Conservation (phyloP, 1,140 invertebrate species). For the Gyrodactylus bullatarudis region DNA sequence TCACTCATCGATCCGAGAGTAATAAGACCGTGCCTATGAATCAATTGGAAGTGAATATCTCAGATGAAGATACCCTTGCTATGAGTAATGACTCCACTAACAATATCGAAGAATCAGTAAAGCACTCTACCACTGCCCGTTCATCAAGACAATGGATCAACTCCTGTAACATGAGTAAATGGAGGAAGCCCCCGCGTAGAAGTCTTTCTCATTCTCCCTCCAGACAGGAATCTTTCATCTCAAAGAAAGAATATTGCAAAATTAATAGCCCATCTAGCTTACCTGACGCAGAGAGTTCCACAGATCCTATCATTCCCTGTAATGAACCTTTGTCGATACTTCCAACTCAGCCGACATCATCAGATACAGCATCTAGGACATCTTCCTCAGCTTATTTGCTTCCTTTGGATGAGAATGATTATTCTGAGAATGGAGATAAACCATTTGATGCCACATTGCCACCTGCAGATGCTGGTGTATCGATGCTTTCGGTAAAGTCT, state of each 20-base stretch:
- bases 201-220: neutral
- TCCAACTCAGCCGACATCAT: neutral
- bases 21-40: neutral
- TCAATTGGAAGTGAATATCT: neutral
- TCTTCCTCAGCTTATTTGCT: neutral
- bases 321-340: neutral
- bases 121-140: neutral
- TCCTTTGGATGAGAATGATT: neutral
- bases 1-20: no score
- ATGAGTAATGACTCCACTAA: neutral
- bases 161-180: neutral
- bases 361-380: neutral
- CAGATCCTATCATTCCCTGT: neutral
- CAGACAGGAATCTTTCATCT: neutral
- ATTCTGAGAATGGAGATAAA: neutral
- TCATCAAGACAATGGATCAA: neutral
- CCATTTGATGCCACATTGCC: neutral
- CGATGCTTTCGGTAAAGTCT: neutral
- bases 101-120: neutral
- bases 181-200: neutral
- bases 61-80: neutral
- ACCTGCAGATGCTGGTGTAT: neutral
- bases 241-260: neutral
- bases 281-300: neutral
- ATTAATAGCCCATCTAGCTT: neutral